phyloP scores from a whole-genome alignment of 2,797 vertebrate species.

The Parotocinclus haroldoi region DNA sequence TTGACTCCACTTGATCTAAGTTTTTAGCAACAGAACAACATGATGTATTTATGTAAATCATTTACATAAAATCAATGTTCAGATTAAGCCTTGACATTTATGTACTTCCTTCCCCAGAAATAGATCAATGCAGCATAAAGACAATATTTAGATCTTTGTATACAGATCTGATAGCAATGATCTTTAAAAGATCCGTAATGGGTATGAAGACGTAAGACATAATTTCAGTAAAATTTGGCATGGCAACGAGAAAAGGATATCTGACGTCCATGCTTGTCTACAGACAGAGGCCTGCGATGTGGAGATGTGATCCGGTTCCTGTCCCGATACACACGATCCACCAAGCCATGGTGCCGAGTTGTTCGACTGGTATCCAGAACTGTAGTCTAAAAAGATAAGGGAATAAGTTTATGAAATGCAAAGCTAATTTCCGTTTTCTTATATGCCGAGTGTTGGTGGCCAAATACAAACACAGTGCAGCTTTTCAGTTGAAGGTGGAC shows the following conservation, averaged over 20 bases:
- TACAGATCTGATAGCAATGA: too few species aligned
- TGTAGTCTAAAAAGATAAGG: constrained; percentile 86
- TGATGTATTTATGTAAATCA: too few species aligned
- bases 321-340: constrained; percentile 95
- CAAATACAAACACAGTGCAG: constrained; percentile 17
- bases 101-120: too few species aligned
- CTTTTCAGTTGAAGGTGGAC: constrained; percentile 31
- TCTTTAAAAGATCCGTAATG: too few species aligned
- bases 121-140: too few species aligned
- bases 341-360: constrained; percentile 92
- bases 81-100: too few species aligned
- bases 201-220: too few species aligned
- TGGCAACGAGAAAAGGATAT: constrained; percentile 82
- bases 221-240: too few species aligned
- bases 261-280: constrained; percentile 95
- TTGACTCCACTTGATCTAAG: too few species aligned
- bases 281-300: constrained; percentile 88
- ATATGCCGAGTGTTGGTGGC: constrained; percentile 2
- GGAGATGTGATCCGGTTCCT: constrained; percentile 93
- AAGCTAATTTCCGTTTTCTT: not conserved
- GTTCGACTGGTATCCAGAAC: constrained; percentile 94
- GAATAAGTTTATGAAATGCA: constrained; percentile 42
- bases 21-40: too few species aligned
- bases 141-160: too few species aligned
- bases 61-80: too few species aligned